Percentiles rank a stretch among this genome's conserved stretches.
phyloP scores from a whole-genome alignment of 2,797 vertebrate species.

The Paratrypauchen microcephalus region DNA sequence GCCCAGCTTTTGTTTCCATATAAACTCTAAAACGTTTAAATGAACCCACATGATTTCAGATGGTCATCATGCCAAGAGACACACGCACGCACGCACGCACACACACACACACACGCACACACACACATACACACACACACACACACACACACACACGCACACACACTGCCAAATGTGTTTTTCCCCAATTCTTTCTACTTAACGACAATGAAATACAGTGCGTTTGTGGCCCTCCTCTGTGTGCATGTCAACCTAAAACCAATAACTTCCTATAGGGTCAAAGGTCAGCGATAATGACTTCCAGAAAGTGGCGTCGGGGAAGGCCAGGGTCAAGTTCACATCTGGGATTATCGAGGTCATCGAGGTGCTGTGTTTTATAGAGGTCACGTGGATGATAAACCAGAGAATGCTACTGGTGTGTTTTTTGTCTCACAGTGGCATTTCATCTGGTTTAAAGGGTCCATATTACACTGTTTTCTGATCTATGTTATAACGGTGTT shows the following conservation, averaged over 20 bases:
- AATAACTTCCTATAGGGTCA: conserved; percentile 53
- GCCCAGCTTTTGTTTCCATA: conserved; percentile 21
- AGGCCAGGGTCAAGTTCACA: conserved; percentile 71
- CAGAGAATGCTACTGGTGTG: conserved; percentile 54
- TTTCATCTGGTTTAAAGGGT: neutral
- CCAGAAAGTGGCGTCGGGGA: conserved; percentile 51
- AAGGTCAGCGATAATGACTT: conserved; percentile 65
- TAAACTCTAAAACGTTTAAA: conserved; percentile 51
- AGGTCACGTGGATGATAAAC: conserved; percentile 62
- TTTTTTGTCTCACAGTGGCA: conserved; percentile 7
- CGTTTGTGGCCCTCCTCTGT: conserved; percentile 24
- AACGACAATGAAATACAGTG: conserved; percentile 31
- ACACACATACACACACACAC: neutral
- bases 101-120: too few relatives aligned
- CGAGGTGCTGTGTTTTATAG: conserved; percentile 47
- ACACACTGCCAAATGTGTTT: conserved; percentile 18
- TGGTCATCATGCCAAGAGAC: conserved; percentile 43
- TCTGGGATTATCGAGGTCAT: conserved; percentile 57
- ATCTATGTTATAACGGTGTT: too few relatives aligned
- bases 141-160: conserved; percentile 9
- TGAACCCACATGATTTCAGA: conserved; percentile 57
- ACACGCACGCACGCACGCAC: too few relatives aligned
- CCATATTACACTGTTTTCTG: too few relatives aligned
- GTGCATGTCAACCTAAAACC: conserved; percentile 30
- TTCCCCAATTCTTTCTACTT: neutral